Base-by-base conservation (phyloP, 2,888 invertebrate genomes). In the Polydrusus tereticollis region DNA sequence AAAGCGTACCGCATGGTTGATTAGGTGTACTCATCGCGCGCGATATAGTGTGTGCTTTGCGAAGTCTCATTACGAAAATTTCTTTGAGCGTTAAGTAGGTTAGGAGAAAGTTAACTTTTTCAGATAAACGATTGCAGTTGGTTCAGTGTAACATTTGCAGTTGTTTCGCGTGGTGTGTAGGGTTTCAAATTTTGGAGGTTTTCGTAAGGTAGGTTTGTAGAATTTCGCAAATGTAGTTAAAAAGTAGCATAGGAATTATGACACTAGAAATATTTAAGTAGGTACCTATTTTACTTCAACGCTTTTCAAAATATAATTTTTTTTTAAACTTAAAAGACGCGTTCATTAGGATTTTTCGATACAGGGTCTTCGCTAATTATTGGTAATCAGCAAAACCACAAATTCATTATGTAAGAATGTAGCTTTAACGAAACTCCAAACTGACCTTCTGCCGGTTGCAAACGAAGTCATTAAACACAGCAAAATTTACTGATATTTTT, bases 21-120 rank as follows among this genome's bases (percentile, higher is more conserved):
- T 62, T 23, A 62, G 43, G 58, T 66, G 43, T 55, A 58, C 58
- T 58, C 45, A 58, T 58, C 45, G 66, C 33, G 23, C 21, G 64
- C 21, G 64, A 36, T 64, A 64, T 52, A 50, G 18, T 52, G 36
- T 64, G 52, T 50, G n/a, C n/a, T 64, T 64, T 21, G 52, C 57
- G 33, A 58, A 57, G 66, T 60, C 64, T 72, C 72, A 64, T 73
- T 73, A 73, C 62, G 45, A 73, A 64, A 73, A 69, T 73, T 73
- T 73, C 73, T 73, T 73, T 69, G 65, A 69, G 69, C 69, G 73
- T 65, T 47, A 85, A 84, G 84, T 85, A 81, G 85, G 85, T 85
- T 84, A 83, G 83, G 83, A 84, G 85, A 82, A 85, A 85, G 84
- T 84, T 82, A 80, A 83, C 83, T 80, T 84, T 84, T 83, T 81